Percentiles rank a stretch among this genome's conserved stretches.
Evolutionary conservation across 2,888 invertebrate species (phyloP).

Genomic region (Tortricodes alternella): DNA sequence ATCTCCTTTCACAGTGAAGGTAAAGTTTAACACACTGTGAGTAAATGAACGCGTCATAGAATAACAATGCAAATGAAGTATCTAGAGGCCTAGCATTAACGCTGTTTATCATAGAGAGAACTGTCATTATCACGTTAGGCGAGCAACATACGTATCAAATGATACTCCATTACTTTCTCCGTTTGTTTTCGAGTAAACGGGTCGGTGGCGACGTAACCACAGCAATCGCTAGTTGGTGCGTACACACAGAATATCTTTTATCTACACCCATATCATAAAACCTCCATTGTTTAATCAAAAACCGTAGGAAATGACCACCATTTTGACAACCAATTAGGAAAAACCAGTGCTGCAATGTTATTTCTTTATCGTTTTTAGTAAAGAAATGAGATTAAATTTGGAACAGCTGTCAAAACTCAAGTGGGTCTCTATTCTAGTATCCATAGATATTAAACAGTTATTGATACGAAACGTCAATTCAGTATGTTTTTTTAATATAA

Average conservation of each 20-base stretch:
- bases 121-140: constrained; percentile 40
- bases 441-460: too few species aligned
- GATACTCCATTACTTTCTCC: constrained; percentile 69
- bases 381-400: too few species aligned
- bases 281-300: too few species aligned
- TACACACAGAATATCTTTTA: not conserved
- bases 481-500: too few species aligned
- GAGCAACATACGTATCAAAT: constrained; percentile 59
- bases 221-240: constrained; percentile 44
- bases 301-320: too few species aligned
- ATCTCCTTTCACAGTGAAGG: constrained; percentile 1
- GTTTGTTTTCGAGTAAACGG: constrained; percentile 65
- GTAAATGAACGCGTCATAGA: not conserved
- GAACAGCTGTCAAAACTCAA: too few species aligned
- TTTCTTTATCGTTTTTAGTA: too few species aligned
- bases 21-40: not conserved
- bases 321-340: too few species aligned
- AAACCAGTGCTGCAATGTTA: too few species aligned
- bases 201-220: constrained; percentile 45
- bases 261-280: too few species aligned
- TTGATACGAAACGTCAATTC: too few species aligned
- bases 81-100: constrained; percentile 13
- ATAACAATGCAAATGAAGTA: constrained; percentile 23
- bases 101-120: constrained; percentile 15
- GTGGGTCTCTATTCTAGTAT: too few species aligned